A percentile compares a stretch with the other conserved stretches of the same genome.
Conservation (phyloP, 2,888 invertebrate genomes). For the Orthosia incerta region DNA sequence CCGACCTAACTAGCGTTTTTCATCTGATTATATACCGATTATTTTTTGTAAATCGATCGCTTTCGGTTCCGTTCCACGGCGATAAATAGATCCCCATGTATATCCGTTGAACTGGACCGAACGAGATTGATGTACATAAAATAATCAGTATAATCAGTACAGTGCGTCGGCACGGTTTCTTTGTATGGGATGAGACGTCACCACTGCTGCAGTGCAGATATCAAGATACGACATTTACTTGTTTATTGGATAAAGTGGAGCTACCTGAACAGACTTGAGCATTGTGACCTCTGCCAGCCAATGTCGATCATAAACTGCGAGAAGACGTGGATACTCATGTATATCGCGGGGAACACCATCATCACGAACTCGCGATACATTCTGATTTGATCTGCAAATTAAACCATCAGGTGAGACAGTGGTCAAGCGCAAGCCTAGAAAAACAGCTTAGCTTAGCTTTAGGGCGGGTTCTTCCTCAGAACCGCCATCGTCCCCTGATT, state of each 20-base stretch:
- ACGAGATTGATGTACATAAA: no score
- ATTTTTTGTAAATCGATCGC: no score
- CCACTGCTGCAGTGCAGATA: no score
- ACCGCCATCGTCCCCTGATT: neutral
- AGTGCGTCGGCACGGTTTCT: no score
- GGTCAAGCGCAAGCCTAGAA: neutral
- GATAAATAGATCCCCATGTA: no score
- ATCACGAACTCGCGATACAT: constrained; percentile 91
- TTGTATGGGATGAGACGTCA: no score
- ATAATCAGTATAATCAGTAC: no score
- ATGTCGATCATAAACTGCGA: constrained; percentile 89
- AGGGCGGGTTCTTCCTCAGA: neutral
- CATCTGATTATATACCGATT: no score
- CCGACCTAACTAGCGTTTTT: no score
- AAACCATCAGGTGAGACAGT: neutral
- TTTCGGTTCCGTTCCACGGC: no score
- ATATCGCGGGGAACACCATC: constrained; percentile 89
- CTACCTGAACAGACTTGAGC: constrained; percentile 87
- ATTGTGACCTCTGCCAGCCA: constrained; percentile 89
- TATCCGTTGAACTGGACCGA: no score
- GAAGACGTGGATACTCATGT: constrained; percentile 91
- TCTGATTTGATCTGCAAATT: constrained; percentile 89
- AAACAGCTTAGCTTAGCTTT: neutral
- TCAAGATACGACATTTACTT: no score
- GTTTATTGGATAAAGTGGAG: neutral